Base-by-base conservation (phyloP, 2,797 vertebrate genomes). In the Serranus cabrilla region DNA sequence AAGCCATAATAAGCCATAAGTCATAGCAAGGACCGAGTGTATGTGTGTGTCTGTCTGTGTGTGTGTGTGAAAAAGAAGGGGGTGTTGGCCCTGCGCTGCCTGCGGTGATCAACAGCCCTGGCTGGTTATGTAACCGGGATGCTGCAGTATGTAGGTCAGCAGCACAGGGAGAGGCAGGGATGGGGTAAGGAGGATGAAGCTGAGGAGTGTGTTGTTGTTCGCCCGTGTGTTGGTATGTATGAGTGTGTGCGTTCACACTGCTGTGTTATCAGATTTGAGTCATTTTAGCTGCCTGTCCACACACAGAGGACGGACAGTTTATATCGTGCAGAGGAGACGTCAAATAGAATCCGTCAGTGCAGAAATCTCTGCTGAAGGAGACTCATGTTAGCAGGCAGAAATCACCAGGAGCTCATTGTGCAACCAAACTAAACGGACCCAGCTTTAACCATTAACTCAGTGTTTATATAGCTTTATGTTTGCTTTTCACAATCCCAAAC, bases 131-230 rank as follows among this genome's bases (percentile, higher is more conserved):
- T 94, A 94, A 94, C 92, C 4, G 45, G 46, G 86, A 89, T 91
- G 88, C 83, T 88, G 92, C 88, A 90, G 84, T 90, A 94, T 93
- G 89, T 94, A 92, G 93, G 93, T 94, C 92, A 93, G 86, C 83
- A 88, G 83, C 87, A 59, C 74, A 65, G 83, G 88, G 88, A 91
- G 89, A 74, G 80, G 78, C 81, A 91, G 79, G n/a, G 85, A 73
- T 76, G 64, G 89, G 87, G 81, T 89, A 86, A 81, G 46, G 5
- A 62, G 84, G 68, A 76, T 43, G 45, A 65, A 57, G 76, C 69
- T 11, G 50, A 61, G 45, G 49, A 78, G 75, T 47, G 64, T 70
- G 34, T 74, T 34, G 34, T 34, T 34, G 34, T 6, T 62, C 39
- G 40, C 40, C 74, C 50, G 49, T 20, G 11, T 56, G 55, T 55